phyloP scores from a whole-genome alignment of 2,888 invertebrate species.

The Gryllus longicercus region DNA sequence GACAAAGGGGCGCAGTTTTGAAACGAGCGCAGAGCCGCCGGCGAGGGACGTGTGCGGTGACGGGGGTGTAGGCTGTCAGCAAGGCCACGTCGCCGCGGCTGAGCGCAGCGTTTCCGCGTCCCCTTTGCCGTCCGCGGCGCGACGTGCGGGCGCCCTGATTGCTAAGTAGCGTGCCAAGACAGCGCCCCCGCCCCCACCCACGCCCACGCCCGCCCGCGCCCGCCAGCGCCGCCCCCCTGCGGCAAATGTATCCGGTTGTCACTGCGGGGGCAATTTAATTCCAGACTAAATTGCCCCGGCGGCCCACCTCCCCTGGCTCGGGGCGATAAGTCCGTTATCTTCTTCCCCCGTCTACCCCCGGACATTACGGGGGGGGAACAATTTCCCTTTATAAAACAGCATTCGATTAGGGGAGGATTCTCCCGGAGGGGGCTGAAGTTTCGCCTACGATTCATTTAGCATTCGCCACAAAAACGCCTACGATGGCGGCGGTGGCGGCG shows the following conservation, averaged over 20 bases:
- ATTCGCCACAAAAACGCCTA: background rate
- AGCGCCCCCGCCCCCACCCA: background rate
- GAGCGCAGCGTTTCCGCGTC: no score
- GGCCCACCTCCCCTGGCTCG: background rate
- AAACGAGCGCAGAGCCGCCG: no score
- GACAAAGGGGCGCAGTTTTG: no score
- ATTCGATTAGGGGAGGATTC: slow-evolving; percentile 11
- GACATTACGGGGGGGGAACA: background rate
- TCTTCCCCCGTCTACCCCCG: background rate
- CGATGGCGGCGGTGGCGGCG: background rate
- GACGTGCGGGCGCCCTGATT: background rate
- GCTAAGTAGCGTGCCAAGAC: slow-evolving; percentile 10
- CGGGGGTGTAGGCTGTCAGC: no score
- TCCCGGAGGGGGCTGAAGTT: background rate
- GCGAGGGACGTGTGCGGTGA: no score
- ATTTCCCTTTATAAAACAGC: slow-evolving; percentile 17
- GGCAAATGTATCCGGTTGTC: background rate
- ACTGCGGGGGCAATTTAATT: slow-evolving; percentile 11
- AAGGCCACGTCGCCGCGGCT: background rate
- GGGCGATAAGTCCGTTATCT: slow-evolving; percentile 10
- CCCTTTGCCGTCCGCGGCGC: no score
- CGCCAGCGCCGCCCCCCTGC: background rate
- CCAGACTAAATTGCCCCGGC: background rate
- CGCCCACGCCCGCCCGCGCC: background rate
- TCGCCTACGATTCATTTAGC: slow-evolving; percentile 8